Base-by-base conservation (phyloP, 2,888 invertebrate genomes). In the Ornithoptera priamus region DNA sequence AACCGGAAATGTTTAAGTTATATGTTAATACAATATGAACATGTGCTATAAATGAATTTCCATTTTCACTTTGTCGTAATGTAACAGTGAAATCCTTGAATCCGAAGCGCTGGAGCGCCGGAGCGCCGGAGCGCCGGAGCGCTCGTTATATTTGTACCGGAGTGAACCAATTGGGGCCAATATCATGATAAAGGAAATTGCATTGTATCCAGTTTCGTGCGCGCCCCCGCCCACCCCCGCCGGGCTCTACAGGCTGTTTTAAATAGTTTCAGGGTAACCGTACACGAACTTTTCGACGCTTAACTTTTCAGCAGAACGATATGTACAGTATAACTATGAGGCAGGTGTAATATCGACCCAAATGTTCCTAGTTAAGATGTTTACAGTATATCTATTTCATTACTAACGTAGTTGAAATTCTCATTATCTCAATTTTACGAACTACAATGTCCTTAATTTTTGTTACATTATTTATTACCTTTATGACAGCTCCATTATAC, bases 121-220 rank as follows among this genome's bases (percentile, higher is more conserved):
- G 62, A 22, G 0, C 22, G 22, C 22, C 22, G 22, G 6, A 17
- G 64, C 17, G 22, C 53, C 22, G 53, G 62, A 58, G 42, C 50
- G 50, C 59, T 36, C 60, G 64, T 68, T 64, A 64, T 62, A 62
- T 69, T 69, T 65, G 60, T 69, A 69, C 42, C 53, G 60, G 59
- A 65, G 68, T 69, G 68, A 69, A 69, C 58, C 68, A 65, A 69
- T 69, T 69, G 68, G 56, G 68, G 64, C 68, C 68, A 64, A 69
- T 69, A 68, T 60, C 60, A 53, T 24, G 39, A 69, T 65, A 65
- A 69, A 69, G 68, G 68, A 69, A 69, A 69, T 69, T 69, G 68
- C 64, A 65, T 69, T 64, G 68, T 65, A 65, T 50, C 50, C 24
- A 64, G 60, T 53, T 69, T 24, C 24, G 42, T 60, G 64, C 61